phyloP scores from a whole-genome alignment of 2,797 vertebrate species.

The Liasis olivaceus region DNA sequence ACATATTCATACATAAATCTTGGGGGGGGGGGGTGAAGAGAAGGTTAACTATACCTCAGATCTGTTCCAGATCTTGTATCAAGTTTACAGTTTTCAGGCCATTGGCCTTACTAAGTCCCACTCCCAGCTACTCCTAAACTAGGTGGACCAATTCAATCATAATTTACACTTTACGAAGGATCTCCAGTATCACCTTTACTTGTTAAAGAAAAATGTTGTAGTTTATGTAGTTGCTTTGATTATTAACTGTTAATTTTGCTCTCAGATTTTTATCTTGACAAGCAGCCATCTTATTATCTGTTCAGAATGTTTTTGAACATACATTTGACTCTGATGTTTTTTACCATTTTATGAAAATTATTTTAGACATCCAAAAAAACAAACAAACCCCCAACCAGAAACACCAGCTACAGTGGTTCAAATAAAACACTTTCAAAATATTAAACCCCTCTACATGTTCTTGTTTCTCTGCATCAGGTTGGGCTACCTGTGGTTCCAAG shows the following conservation, averaged over 20 bases:
- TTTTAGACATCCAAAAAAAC: not conserved
- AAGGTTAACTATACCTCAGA: not conserved
- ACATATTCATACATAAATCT: not conserved
- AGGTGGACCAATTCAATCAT: not conserved
- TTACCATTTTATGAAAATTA: not conserved
- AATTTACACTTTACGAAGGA: not conserved
- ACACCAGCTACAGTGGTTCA: not conserved
- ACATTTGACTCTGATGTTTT: not conserved
- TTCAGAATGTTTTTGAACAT: not conserved
- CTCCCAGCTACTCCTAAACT: not conserved
- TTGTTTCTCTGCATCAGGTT: not conserved
- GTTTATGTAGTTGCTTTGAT: not conserved
- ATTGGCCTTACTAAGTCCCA: not conserved
- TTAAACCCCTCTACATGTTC: not conserved
- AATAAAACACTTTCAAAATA: not conserved
- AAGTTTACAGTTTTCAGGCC: not conserved
- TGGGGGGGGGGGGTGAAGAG: not conserved
- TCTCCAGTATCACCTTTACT: not conserved
- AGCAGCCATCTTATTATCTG: not conserved
- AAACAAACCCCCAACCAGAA: not conserved
- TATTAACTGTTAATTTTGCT: not conserved
- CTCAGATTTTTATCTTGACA: not conserved
- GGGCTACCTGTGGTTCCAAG: not conserved
- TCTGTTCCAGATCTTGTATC: not conserved
- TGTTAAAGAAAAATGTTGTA: not conserved